phyloP scores from a whole-genome alignment of 2,888 invertebrate species.

The Calameuta idolon region DNA sequence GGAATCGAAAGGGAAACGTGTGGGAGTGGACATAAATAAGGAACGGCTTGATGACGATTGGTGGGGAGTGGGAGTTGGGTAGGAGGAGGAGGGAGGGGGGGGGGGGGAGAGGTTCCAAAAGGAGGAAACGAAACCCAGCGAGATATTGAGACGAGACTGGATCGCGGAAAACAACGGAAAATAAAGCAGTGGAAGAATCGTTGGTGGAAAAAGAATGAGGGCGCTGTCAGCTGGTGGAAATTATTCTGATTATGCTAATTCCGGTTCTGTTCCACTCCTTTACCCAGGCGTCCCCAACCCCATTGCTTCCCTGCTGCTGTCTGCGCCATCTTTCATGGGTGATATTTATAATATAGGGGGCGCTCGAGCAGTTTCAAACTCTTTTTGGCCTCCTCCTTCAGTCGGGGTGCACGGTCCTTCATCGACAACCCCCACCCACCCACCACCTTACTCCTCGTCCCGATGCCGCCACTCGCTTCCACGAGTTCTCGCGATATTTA shows the following conservation, averaged over 20 bases:
- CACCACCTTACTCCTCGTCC: conserved; percentile 17
- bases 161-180: conserved; percentile 63
- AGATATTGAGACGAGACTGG: conserved; percentile 49
- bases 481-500: conserved; percentile 55
- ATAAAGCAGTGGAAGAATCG: conserved; percentile 66
- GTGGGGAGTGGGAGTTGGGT: conserved; percentile 5
- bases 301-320: conserved; percentile 64
- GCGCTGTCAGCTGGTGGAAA: conserved; percentile 74
- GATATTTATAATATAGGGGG: conserved; percentile 67
- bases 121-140: conserved; percentile 43
- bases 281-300: conserved; percentile 58
- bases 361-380: conserved; percentile 65
- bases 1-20: neutral
- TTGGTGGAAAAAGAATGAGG: conserved; percentile 70
- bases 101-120: neutral
- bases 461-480: conserved; percentile 35
- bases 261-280: conserved; percentile 70
- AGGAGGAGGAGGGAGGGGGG: neutral
- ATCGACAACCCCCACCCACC: conserved; percentile 32
- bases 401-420: conserved; percentile 19
- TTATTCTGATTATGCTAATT: conserved; percentile 76
- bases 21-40: neutral
- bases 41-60: neutral
- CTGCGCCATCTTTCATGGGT: conserved; percentile 67
- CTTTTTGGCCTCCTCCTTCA: conserved; percentile 53